Evolutionary conservation across 2,888 invertebrate genomes (phyloP), one percentile per base, ranked within the genome.

Genomic region (Brachyptera risi): DNA sequence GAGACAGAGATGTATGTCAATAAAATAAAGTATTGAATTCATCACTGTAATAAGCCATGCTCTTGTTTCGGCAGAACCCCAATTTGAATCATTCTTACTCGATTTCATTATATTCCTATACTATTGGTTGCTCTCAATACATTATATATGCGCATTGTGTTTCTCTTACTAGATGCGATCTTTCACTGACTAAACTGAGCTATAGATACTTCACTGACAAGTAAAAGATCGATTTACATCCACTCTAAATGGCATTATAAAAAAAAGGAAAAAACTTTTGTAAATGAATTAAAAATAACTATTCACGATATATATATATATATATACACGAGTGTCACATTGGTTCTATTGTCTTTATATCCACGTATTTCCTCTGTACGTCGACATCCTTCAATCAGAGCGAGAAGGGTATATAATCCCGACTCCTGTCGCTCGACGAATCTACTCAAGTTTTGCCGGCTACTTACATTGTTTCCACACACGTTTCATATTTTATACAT

Each of bases 381-480:
- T 54, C 54, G 37, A 13, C 54, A 23, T 54, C 21, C 7, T 23
- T 54, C 54, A 54, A 54, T 54, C 54, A 54, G 17, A 21, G 37
- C n/a, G n/a, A n/a, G n/a, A n/a, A n/a, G n/a, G n/a, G n/a, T n/a
- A n/a, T n/a, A n/a, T n/a, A n/a, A n/a, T n/a, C n/a, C 54, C 19
- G 21, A 37, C 23, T 23, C 35, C 54, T 51, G 50, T 54, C 54
- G 11, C 5, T 11, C 13, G 54, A 54, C 54, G 37, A 21, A 37
- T 35, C 54, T 21, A 54, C 54, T 54, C 54, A 54, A 54, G 54
- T 54, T 54, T 54, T 54, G 54, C 54, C 54, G 54, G 54, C 54
- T 54, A 21, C 54, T 54, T 37, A 54, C 54, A 54, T 54, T 54
- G 54, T 54, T 35, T 54, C 23, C 17, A 54, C 35, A 54, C 35